Base-by-base conservation (phyloP, 2,888 invertebrate species). In the Andricus curvator region DNA sequence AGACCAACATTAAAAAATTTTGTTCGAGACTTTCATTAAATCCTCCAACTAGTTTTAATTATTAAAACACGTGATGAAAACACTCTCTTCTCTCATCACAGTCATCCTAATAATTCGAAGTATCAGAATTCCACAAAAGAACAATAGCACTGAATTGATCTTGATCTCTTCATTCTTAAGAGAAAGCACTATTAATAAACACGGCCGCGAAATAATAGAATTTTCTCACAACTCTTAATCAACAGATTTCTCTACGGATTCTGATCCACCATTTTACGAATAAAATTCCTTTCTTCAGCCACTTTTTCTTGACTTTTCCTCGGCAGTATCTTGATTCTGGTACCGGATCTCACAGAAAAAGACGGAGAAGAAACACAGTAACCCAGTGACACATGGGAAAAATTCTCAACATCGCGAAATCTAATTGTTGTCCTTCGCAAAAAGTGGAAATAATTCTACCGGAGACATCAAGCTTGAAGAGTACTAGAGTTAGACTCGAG, bases 301-400 rank as follows among this genome's bases (percentile, higher is more conserved):
- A 70, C 25, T 62, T 29, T 51, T 68, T 70, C 51, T 70, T 44
- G 17, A n/a, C 56, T 74, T 74, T 11, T 33, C 13, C 11, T 29
- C n/a, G 51, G 41, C 41, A 70, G 13, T 20, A 74, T 20, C 51
- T 29, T 56, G 70, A 51, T 70, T 29, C 51, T 33, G 56, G n/a
- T 25, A 62, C 25, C 62, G 62, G 62, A 29, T 56, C 74, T 74
- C 56, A 56, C 20, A 20, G 74, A 33, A 56, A 13, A 74, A 51
- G 22, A 33, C 1, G 33, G 20, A 66, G 37, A 11, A 5, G 22
- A 17, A 70, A 70, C 56, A 81, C 82, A 82, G 82, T 85, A 84
- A 85, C 83, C 81, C 80, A 66, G 79, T 79, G 81, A 80, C 85
- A 84, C 84, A 85, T 83, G 83, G 84, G 84, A 85, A 85, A 74